Base-by-base conservation (phyloP, 2,113 vertebrate genomes). In the Bubalus kerabau region DNA sequence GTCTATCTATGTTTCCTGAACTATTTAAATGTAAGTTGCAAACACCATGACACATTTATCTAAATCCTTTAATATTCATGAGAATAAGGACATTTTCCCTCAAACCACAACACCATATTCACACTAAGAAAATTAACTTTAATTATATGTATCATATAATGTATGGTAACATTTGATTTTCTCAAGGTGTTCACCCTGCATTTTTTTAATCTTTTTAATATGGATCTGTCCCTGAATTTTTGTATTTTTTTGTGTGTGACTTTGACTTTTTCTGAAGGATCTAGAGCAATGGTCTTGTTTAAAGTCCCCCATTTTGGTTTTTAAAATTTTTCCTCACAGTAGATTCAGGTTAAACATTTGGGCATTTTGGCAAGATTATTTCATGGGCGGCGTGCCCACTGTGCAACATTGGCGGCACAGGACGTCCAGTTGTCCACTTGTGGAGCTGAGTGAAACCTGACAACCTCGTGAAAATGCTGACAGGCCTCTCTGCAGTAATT, bases 351-450 rank as follows among this genome's bases (percentile, higher is more conserved):
- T 50, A 87, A 60, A 40, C 67, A 36, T 78, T 64, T 62, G 15
- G 60, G 60, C 30, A 32, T 16, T 93, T 32, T 52, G 74, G 19
- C 26, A 32, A 81, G 71, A 52, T 81, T 36, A 54, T 46, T 62
- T 26, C 32, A 32, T 1, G 26, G 56, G 26, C 32, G 9, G 9
- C 1, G 0, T 43, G 54, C 48, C 30, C 43, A 6, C 1, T 2
- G 40, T 26, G 36, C 48, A 1, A 2, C 2, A 9, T 11, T 3
- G 36, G 13, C 7, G 6, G 36, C 28, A 43, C 1, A 19, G 3
- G 19, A 2, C 8, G 3, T 14, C 26, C 17, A 28, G 26, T 2
- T 9, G 46, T 24, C 56, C 9, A 12, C 28, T 6, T 40, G 16
- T 7, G 16, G 11, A 60, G 82, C 32, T 80, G 62, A n/a, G 62